Conservation (phyloP, 1,140 invertebrate species). For the Nasonia vitripennis region DNA sequence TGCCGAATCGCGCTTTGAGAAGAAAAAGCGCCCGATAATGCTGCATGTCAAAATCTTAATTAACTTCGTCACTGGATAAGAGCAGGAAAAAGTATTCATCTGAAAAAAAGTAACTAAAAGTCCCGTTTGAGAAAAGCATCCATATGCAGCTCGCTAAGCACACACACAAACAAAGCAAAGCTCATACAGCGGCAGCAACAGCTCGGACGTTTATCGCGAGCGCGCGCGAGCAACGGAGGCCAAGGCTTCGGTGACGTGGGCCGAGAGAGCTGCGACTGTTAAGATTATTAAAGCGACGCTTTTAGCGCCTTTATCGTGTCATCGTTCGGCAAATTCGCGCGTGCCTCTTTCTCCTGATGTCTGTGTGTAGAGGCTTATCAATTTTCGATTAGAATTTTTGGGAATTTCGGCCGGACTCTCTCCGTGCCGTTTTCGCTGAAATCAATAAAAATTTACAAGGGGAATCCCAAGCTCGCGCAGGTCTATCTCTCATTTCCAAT, state of each 20-base stretch:
- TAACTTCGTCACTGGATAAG: not conserved
- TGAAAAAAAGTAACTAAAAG: not conserved
- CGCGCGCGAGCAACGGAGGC: conserved; percentile 64
- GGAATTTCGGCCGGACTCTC: no score
- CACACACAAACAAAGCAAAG: conserved; percentile 43
- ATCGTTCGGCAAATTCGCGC: conserved; percentile 51
- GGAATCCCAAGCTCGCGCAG: no score
- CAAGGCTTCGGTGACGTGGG: conserved; percentile 63
- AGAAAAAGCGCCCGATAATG: no score
- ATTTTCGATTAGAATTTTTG: no score
- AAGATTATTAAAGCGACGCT: conserved; percentile 52
- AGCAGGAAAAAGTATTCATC: not conserved
- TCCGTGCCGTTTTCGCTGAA: no score
- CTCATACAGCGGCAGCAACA: conserved; percentile 36
- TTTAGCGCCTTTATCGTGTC: conserved; percentile 55
- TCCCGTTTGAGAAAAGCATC: not conserved
- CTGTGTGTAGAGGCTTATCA: no score
- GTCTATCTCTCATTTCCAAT: no score
- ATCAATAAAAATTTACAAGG: no score
- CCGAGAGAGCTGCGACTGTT: not conserved
- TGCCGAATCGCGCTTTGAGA: no score
- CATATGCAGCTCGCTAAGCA: conserved; percentile 37
- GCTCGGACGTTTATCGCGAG: conserved; percentile 66
- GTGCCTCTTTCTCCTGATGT: not conserved
- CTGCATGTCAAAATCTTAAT: not conserved